A percentile compares a stretch with the other conserved stretches of the same genome.
These are phyloP conservation scores for Agonopterix heracliana DNA, from an alignment of 2,888 invertebrate species.

Conservation along the genomic window DNA sequence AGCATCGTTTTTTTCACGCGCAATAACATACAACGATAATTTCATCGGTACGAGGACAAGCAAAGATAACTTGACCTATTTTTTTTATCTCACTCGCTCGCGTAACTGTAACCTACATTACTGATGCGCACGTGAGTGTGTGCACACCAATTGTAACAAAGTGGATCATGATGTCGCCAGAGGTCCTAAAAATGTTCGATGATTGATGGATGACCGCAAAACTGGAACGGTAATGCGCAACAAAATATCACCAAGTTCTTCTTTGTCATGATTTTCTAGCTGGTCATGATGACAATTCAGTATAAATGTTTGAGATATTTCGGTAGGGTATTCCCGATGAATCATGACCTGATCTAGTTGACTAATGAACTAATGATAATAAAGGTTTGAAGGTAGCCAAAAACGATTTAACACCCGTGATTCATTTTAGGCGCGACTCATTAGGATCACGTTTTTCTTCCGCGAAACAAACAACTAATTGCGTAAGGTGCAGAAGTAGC, in stretches of 20 bases:
- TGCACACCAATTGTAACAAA: constrained; percentile 39
- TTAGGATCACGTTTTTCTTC: constrained; percentile 27
- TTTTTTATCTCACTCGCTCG: constrained; percentile 66
- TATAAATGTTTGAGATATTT: no score
- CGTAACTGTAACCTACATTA: constrained; percentile 67
- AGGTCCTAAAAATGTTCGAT: constrained; percentile 14
- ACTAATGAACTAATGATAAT: constrained; percentile 1
- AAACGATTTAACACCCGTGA: constrained; percentile 14
- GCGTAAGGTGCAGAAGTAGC: constrained; percentile 31
- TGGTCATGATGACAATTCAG: no score
- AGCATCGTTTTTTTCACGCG: constrained; percentile 52
- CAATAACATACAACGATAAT: constrained; percentile 62
- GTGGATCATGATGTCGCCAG: constrained; percentile 37
- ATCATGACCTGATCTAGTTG: constrained; percentile 14
- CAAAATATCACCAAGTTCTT: neutral
- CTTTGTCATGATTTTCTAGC: no score
- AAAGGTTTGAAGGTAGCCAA: constrained; percentile 4
- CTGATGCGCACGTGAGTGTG: constrained; percentile 45
- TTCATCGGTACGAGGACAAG: constrained; percentile 69
- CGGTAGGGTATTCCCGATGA: constrained; percentile 13
- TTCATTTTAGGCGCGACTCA: constrained; percentile 11
- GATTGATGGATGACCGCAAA: constrained; percentile 4
- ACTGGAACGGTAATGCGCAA: neutral
- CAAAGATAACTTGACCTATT: constrained; percentile 75
- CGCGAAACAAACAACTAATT: constrained; percentile 35